phyloP scores from a whole-genome alignment of 2,888 invertebrate genomes.

The Acrobasis consociella region DNA sequence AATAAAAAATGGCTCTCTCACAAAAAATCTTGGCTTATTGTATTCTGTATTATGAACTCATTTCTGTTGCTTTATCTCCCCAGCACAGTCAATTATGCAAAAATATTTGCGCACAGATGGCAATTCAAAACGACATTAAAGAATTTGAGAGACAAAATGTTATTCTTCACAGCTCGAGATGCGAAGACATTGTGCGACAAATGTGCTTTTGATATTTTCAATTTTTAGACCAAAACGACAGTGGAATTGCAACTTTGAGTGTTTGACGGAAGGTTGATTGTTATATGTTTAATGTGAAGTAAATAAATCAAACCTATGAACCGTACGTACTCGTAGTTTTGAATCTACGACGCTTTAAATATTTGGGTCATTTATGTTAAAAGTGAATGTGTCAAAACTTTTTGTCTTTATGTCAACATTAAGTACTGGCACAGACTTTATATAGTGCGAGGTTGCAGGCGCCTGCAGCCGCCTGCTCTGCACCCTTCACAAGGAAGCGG shows the following conservation, averaged over 20 bases:
- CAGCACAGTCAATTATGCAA: conserved; percentile 2
- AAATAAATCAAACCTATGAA: conserved; percentile 9
- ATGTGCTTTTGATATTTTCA: conserved; percentile 36
- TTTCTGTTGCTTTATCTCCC: neutral
- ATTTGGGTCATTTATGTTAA: neutral
- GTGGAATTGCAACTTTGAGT: neutral
- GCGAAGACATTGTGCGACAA: conserved; percentile 26
- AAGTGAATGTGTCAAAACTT: neutral
- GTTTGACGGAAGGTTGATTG: neutral
- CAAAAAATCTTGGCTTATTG: neutral
- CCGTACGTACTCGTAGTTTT: neutral
- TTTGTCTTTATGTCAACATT: no score
- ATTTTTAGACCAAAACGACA: conserved; percentile 16
- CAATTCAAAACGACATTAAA: conserved; percentile 8
- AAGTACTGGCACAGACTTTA: no score
- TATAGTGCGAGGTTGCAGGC: no score
- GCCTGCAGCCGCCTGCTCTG: no score
- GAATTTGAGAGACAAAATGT: conserved; percentile 25
- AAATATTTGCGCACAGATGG: neutral
- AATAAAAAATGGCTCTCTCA: no score
- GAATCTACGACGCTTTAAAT: neutral
- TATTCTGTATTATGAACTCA: neutral
- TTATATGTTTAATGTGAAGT: neutral
- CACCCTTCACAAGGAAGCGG: no score
- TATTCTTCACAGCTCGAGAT: conserved; percentile 16